Evolutionary conservation across 1,140 invertebrate species (phyloP).

Genomic region (Oppia nitens): DNA sequence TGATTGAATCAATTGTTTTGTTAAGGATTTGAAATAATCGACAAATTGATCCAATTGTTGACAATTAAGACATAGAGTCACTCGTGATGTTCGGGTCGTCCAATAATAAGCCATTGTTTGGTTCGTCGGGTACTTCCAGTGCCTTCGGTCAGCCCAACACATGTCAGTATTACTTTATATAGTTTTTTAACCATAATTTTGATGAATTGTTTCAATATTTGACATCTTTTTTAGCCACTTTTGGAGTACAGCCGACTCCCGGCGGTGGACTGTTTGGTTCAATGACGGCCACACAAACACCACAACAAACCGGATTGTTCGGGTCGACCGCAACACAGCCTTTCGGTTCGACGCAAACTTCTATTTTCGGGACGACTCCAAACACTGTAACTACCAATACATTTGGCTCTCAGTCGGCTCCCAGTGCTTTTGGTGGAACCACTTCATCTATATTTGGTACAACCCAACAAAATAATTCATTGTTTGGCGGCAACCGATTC

Average conservation of each 20-base stretch:
- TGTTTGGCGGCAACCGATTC: constrained; percentile 6
- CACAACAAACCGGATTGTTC: background rate
- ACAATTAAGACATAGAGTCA: too few relatives aligned
- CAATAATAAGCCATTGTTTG: background rate
- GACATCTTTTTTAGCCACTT: background rate
- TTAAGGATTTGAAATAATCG: too few relatives aligned
- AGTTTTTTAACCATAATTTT: background rate
- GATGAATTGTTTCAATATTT: background rate
- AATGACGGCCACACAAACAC: background rate
- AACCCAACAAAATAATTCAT: background rate
- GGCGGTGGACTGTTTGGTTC: background rate
- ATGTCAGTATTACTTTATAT: background rate
- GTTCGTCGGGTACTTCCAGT: background rate
- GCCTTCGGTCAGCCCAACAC: background rate
- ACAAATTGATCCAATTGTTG: too few relatives aligned
- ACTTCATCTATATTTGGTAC: constrained; percentile 1
- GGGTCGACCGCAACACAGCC: background rate
- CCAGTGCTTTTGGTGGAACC: background rate
- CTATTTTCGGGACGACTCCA: background rate
- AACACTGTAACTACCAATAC: background rate
- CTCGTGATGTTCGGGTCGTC: background rate
- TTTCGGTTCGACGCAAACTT: background rate
- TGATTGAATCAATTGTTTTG: too few relatives aligned
- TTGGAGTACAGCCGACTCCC: background rate
- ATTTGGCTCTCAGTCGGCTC: constrained; percentile 4